Percentiles rank a stretch among this genome's conserved stretches.
phyloP scores from a whole-genome alignment of 2,888 invertebrate genomes.

The Melinaea menophilus region DNA sequence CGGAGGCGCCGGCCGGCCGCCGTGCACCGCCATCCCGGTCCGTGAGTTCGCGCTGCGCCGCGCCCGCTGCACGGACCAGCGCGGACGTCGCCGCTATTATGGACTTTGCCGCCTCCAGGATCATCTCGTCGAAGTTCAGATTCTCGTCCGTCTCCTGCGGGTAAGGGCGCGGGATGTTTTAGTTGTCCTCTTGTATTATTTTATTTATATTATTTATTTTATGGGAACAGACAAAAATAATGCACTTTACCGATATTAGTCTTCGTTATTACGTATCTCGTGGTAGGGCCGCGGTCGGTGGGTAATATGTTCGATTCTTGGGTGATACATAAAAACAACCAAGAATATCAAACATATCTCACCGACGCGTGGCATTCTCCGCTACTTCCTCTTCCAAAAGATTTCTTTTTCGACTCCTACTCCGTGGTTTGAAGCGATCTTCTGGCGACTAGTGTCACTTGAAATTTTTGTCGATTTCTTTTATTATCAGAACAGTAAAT shows the following conservation, averaged over 20 bases:
- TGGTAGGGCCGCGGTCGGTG: conserved; percentile 77
- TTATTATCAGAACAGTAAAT: not conserved
- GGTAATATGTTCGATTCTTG: conserved; percentile 99
- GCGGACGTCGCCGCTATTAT: conserved; percentile 98
- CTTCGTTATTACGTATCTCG: not conserved
- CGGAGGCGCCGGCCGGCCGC: conserved; percentile 92
- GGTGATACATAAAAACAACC: conserved; percentile 95
- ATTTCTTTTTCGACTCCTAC: conserved; percentile 12
- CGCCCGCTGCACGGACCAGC: conserved; percentile 96
- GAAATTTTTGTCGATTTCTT: conserved; percentile 3
- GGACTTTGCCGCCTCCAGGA: conserved; percentile 97
- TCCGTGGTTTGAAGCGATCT: too few species aligned
- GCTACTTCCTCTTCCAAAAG: conserved; percentile 7
- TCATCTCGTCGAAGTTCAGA: conserved; percentile 99
- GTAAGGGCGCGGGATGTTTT: not conserved
- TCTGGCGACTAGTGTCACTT: too few species aligned
- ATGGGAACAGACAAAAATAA: too few species aligned
- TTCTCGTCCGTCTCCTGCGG: conserved; percentile 92
- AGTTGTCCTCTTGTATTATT: too few species aligned
- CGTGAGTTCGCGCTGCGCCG: conserved; percentile 97
- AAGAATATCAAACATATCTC: conserved; percentile 99
- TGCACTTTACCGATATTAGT: too few species aligned
- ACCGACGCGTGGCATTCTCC: conserved; percentile 67
- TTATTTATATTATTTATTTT: too few species aligned
- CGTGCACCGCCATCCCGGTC: conserved; percentile 67